These are phyloP conservation scores for Phocoena sinus DNA, from an alignment of 2,113 vertebrate genomes.

Conservation along the genomic window DNA sequence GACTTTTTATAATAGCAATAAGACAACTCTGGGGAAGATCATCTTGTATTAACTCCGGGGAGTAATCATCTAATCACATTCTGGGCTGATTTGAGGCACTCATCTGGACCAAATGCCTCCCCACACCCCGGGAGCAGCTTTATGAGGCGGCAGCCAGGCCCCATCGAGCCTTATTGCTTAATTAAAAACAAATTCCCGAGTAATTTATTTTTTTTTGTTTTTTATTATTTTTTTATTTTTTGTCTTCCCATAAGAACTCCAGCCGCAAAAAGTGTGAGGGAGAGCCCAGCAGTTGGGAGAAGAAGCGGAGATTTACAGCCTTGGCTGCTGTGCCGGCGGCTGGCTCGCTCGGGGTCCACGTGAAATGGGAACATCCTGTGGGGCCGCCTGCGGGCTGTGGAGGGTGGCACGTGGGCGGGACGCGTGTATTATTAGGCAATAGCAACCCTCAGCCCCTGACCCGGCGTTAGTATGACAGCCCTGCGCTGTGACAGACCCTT, in stretches of 20 bases:
- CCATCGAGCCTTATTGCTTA: constrained; percentile 81
- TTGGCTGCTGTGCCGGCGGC: constrained; percentile 35
- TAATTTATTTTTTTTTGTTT: constrained; percentile 70
- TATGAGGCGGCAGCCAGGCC: constrained; percentile 73
- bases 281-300: constrained; percentile 66
- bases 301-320: constrained; percentile 62
- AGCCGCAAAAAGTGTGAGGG: constrained; percentile 66
- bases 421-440: constrained; percentile 57
- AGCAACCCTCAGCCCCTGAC: constrained; percentile 12
- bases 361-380: constrained; percentile 62
- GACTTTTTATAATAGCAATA: constrained; percentile 74
- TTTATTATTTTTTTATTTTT: constrained; percentile 27
- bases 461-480: background rate
- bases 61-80: constrained; percentile 78
- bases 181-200: constrained; percentile 84
- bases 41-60: constrained; percentile 73
- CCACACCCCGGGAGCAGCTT: constrained; percentile 76
- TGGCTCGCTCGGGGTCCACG: constrained; percentile 59
- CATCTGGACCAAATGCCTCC: constrained; percentile 76
- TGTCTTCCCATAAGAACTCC: constrained; percentile 71
- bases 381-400: constrained; percentile 68
- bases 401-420: constrained; percentile 53
- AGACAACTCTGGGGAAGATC: constrained; percentile 72
- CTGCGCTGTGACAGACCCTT: background rate
- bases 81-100: constrained; percentile 78